Conservation (phyloP, 2,113 vertebrate genomes). For the Rhinoptilus africanus region DNA sequence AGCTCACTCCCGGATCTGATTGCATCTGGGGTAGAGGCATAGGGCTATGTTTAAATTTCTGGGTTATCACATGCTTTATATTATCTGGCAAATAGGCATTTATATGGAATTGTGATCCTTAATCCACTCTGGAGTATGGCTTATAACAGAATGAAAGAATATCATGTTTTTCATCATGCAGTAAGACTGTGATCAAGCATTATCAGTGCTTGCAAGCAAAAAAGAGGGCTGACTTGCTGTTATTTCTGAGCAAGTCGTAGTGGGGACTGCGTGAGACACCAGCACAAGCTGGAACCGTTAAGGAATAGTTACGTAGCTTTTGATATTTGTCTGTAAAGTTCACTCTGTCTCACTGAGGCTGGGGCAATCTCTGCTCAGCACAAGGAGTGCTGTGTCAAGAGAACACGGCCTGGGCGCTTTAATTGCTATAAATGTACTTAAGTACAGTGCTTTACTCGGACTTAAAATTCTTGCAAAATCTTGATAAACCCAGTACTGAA, state of each 20-base stretch:
- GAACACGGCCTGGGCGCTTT: not conserved
- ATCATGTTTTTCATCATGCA: not conserved
- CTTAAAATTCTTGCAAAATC: not conserved
- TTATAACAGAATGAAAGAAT: not conserved
- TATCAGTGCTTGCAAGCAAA: not conserved
- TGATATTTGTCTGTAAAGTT: not conserved
- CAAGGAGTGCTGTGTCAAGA: not conserved
- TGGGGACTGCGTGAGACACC: not conserved
- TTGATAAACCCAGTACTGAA: not conserved
- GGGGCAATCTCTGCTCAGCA: not conserved
- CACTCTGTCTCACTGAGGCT: accelerated
- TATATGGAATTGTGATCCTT: not conserved
- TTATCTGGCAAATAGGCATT: not conserved
- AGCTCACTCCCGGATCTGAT: not conserved
- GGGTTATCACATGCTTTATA: not conserved
- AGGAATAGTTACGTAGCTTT: not conserved
- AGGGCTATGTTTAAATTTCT: not conserved
- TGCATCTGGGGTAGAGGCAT: not conserved
- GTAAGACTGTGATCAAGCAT: not conserved
- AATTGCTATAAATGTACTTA: not conserved
- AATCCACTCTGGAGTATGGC: not conserved
- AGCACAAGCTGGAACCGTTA: not conserved
- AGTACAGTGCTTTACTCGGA: not conserved
- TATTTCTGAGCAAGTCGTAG: not conserved
- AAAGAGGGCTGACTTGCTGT: not conserved